phyloP scores from a whole-genome alignment of 1,140 invertebrate species.

The Apocrypta bakeri region DNA sequence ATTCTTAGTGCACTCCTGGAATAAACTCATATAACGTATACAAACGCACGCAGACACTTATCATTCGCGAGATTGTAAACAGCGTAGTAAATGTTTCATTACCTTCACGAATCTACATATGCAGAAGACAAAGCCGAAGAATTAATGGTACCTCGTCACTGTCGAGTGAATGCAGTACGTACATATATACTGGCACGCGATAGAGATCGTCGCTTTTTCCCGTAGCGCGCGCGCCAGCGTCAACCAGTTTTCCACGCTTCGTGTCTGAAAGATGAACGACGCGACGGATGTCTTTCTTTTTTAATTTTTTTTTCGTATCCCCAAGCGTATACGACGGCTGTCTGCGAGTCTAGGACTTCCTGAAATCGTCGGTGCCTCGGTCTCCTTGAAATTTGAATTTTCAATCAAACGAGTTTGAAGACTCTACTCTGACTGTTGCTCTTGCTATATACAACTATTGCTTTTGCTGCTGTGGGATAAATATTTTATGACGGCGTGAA shows the following conservation, averaged over 20 bases:
- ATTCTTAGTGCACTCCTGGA: neutral
- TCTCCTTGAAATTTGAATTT: neutral
- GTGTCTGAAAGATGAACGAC: neutral
- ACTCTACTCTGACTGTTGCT: neutral
- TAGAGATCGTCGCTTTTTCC: conserved; percentile 5
- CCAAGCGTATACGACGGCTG: neutral
- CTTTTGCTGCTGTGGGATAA: too few relatives aligned
- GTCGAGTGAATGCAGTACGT: too few relatives aligned
- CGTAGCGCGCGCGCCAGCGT: neutral
- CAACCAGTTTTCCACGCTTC: neutral
- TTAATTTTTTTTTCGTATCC: too few relatives aligned
- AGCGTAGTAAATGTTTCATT: too few relatives aligned
- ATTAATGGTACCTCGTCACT: too few relatives aligned
- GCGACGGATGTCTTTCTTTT: neutral
- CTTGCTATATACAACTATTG: too few relatives aligned
- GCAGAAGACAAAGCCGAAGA: too few relatives aligned
- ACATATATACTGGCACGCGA: neutral
- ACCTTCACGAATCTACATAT: too few relatives aligned
- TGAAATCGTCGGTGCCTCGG: conserved; percentile 6
- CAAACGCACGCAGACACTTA: too few relatives aligned
- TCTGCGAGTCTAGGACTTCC: conserved; percentile 19
- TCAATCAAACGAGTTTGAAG: neutral
- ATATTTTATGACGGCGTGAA: neutral
- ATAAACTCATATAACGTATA: too few relatives aligned
- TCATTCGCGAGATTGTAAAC: too few relatives aligned